Base-by-base conservation (phyloP, 2,113 vertebrate species). In the Cyprinus carpio region DNA sequence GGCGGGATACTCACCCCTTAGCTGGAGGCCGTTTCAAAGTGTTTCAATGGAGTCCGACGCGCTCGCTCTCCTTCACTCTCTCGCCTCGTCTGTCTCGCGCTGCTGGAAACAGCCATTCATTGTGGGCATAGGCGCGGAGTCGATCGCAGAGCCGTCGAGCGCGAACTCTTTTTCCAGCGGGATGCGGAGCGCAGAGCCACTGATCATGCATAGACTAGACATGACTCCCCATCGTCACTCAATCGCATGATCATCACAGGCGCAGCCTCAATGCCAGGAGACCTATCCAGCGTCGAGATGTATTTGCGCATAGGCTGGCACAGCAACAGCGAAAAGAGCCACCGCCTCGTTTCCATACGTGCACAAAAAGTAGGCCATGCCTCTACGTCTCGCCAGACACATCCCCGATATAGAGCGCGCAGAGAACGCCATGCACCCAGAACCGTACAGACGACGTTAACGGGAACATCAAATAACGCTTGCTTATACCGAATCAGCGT, bases 81-180 rank as follows among this genome's bases (percentile, higher is more conserved):
- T 80, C 91, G 64, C 81, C 81, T 82, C 46, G 64, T 72, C 81
- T 72, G 81, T 89, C 90, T 75, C 88, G 83, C 79, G 90, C 94
- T 94, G 90, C 94, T 94, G 93, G 93, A 58, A 93, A 94, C 94
- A 92, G 95, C 96, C 96, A 96, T 96, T 97, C 95, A 96, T 95
- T 96, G 94, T 91, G 92, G 92, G 93, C 90, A 92, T 91, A 93
- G 94, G 93, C 90, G 90, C 84, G 88, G 84, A 90, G 92, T 93
- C 90, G 94, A 96, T 91, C 91, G 89, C 93, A 92, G 95, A 95
- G 92, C 91, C 87, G 91, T 91, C 91, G 93, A 95, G 93, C 90
- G 90, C 92, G 87, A 92, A 88, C 87, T 92, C 86, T 91, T 88
- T 85, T 91, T 91, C 92, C 90, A 65, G 87, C 91, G 92, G 92